Evolutionary conservation across 1,140 invertebrate genomes (phyloP).

Genomic region (Brachionus manjavacas): DNA sequence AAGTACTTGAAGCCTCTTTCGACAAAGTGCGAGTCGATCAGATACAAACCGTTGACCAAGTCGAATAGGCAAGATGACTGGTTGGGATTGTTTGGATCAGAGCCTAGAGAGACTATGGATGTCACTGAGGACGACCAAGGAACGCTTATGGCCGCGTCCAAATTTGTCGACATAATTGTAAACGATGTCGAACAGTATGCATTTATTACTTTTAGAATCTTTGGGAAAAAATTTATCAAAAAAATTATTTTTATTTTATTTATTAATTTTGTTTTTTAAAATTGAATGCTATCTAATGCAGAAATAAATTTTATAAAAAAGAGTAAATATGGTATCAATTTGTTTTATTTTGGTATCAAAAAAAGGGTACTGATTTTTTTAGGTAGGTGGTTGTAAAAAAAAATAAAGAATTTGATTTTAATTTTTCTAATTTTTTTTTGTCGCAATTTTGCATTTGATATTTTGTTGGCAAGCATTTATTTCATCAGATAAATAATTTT

Average conservation of each 20-base stretch:
- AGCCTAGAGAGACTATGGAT: neutral
- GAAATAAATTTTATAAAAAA: no score
- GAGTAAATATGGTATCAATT: no score
- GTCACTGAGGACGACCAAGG: neutral
- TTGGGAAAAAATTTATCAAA: neutral
- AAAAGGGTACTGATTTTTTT: no score
- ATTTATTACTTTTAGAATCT: slow-evolving; percentile 25
- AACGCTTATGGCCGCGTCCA: slow-evolving; percentile 20
- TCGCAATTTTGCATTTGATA: no score
- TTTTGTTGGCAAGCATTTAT: no score
- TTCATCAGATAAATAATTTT: no score
- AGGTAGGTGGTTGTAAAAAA: no score
- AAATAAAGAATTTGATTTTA: no score
- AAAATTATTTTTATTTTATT: neutral
- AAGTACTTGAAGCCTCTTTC: slow-evolving; percentile 17
- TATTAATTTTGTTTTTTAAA: neutral
- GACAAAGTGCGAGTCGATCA: slow-evolving; percentile 10
- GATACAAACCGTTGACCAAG: neutral
- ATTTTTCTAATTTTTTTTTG: no score
- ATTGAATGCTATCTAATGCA: no score
- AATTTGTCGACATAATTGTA: neutral
- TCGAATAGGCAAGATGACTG: slow-evolving; percentile 9
- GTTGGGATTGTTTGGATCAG: neutral
- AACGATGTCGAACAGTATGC: slow-evolving; percentile 1
- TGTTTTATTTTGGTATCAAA: no score